Evolutionary conservation across 2,797 vertebrate genomes (phyloP).

Genomic region (Hipposideros larvatus): DNA sequence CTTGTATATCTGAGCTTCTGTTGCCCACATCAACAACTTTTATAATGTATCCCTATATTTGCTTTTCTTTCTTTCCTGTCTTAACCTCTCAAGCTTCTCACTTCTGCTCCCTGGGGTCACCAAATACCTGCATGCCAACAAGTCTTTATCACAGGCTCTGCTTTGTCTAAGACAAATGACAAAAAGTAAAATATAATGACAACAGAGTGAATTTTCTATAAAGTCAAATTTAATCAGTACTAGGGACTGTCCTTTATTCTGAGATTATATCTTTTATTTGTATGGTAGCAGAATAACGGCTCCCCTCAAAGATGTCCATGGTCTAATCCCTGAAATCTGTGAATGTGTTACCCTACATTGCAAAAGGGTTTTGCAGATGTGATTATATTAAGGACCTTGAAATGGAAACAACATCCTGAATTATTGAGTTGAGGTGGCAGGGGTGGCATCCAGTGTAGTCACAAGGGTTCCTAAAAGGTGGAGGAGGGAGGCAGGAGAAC

Average conservation of each 20-base stretch:
- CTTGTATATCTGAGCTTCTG: constrained; percentile 5
- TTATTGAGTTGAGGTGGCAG: neutral
- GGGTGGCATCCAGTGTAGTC: neutral
- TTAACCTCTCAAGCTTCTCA: neutral
- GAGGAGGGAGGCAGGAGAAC: neutral
- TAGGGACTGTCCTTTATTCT: neutral
- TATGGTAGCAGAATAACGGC: neutral
- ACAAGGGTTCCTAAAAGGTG: neutral
- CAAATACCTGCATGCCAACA: neutral
- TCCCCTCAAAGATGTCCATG: neutral
- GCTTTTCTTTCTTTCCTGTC: neutral
- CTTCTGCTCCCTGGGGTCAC: neutral
- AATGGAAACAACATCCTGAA: neutral
- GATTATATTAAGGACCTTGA: neutral
- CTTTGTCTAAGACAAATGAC: neutral
- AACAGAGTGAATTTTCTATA: constrained; percentile 17
- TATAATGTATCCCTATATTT: neutral
- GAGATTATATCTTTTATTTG: neutral
- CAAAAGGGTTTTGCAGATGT: neutral
- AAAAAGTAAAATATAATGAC: constrained; percentile 40
- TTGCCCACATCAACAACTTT: neutral
- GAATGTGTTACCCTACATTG: neutral
- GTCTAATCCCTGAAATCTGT: neutral
- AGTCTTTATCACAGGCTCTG: neutral
- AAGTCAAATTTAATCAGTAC: constrained; percentile 7